These are phyloP conservation scores for Cantharis nigra DNA, from an alignment of 2,888 invertebrate genomes.

Conservation along the genomic window DNA sequence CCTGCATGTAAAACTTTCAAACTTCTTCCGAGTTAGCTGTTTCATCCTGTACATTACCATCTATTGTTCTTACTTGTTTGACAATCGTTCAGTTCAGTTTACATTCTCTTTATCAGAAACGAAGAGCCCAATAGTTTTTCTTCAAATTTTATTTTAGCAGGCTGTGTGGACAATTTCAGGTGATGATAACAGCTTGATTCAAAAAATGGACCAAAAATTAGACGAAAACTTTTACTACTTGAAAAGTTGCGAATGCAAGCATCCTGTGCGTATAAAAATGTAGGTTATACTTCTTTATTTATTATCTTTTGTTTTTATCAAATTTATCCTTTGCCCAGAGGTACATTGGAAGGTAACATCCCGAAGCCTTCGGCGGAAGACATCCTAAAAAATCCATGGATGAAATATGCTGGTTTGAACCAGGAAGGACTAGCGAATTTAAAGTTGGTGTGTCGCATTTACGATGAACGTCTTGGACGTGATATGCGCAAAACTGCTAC, in stretches of 20 bases:
- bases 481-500: conserved; percentile 87
- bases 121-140: not conserved
- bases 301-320: not conserved
- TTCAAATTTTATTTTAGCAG: not conserved
- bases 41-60: not conserved
- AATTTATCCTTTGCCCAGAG: conserved; percentile 61
- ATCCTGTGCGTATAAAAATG: conserved; percentile 79
- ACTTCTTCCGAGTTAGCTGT: not conserved
- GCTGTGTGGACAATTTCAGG: not conserved
- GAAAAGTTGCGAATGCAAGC: not conserved
- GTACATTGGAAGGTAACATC: conserved; percentile 89
- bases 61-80: too few relatives aligned
- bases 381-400: conserved; percentile 82
- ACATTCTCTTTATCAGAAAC: not conserved
- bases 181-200: not conserved
- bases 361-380: conserved; percentile 87
- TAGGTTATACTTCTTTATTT: conserved; percentile 59
- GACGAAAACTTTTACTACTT: not conserved
- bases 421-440: conserved; percentile 86
- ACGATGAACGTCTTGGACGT: conserved; percentile 78
- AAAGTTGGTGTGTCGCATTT: conserved; percentile 85
- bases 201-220: not conserved
- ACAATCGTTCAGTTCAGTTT: too few relatives aligned
- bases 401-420: conserved; percentile 88
- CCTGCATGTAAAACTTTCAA: too few relatives aligned